Evolutionary conservation across 2,113 vertebrate genomes (phyloP).

Genomic region (Neopipo cinnamomea): DNA sequence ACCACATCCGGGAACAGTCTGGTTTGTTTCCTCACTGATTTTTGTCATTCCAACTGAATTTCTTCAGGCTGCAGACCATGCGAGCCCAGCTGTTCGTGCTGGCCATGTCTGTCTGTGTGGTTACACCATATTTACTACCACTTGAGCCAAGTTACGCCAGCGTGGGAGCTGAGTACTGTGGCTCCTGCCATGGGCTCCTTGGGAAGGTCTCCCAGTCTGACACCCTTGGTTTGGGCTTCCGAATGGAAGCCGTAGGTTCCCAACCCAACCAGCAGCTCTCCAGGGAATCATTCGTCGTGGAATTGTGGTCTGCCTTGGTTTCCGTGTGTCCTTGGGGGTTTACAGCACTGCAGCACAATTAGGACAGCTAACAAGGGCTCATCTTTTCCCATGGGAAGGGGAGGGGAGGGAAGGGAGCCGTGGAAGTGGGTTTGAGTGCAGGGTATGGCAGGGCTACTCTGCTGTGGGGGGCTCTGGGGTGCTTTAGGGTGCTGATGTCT

Average conservation of each 20-base stretch:
- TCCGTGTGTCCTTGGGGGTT: background rate
- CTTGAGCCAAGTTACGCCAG: background rate
- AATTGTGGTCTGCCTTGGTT: background rate
- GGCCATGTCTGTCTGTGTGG: background rate
- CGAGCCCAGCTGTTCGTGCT: background rate
- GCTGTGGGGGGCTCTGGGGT: background rate
- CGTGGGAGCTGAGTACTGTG: background rate
- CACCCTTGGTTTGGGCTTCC: background rate
- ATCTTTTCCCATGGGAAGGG: background rate
- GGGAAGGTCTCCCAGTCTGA: background rate
- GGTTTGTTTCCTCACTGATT: rapidly evolving
- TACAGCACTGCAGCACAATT: background rate
- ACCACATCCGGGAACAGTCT: background rate
- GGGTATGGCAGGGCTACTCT: background rate
- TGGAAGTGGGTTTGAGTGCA: background rate
- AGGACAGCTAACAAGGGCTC: rapidly evolving
- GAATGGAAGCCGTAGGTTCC: rapidly evolving
- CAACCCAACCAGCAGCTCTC: background rate
- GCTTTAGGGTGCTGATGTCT: background rate
- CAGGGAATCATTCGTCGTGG: background rate
- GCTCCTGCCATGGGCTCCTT: background rate
- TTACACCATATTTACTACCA: rapidly evolving
- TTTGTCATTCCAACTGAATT: background rate
- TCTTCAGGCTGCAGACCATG: background rate
- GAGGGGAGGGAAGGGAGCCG: background rate